Evolutionary conservation across 2,888 invertebrate species (phyloP).

Genomic region (Buathra laborator): DNA sequence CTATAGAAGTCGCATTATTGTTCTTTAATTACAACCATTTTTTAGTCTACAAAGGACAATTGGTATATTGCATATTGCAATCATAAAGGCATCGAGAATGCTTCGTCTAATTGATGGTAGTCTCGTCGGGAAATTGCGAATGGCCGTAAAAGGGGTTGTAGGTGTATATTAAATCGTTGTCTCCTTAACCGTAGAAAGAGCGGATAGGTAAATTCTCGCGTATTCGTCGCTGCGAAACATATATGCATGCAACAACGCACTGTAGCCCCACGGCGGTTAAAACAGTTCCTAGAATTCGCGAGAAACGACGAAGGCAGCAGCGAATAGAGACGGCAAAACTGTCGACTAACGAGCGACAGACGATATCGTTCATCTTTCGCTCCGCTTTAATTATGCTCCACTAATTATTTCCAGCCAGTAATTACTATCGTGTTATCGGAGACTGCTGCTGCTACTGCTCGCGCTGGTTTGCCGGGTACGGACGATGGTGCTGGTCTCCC

Average conservation of each 20-base stretch:
- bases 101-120: no score
- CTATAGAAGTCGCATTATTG: no score
- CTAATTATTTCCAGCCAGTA: constrained; percentile 82
- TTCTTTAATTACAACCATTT: neutral
- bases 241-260: no score
- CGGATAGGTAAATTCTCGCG: neutral
- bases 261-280: neutral
- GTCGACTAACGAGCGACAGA: constrained; percentile 82
- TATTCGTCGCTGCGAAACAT: neutral
- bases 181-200: neutral
- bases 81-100: neutral
- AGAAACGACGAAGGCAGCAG: constrained; percentile 45
- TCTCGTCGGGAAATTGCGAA: no score
- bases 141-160: no score
- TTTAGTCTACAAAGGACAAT: neutral
- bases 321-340: constrained; percentile 78
- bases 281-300: constrained; percentile 24
- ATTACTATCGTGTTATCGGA: constrained; percentile 82
- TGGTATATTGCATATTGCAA: neutral
- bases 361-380: constrained; percentile 83
- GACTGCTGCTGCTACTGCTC: constrained; percentile 72
- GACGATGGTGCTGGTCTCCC: constrained; percentile 28
- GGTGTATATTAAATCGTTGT: neutral
- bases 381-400: constrained; percentile 81
- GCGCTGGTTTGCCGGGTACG: constrained; percentile 34